Base-by-base conservation (phyloP, 2,888 invertebrate genomes). In the Altica lythri region DNA sequence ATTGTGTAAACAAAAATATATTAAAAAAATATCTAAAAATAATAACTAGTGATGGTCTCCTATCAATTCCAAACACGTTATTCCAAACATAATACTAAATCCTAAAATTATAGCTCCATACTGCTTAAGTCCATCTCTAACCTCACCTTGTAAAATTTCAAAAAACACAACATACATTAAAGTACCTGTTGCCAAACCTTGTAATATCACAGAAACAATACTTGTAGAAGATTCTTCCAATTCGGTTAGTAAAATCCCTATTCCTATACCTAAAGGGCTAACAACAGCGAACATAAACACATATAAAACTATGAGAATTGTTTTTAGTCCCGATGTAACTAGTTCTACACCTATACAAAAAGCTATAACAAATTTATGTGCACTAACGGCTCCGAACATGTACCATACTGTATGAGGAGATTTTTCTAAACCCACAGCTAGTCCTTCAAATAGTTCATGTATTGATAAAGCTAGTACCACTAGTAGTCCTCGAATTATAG, bases 131-230 rank as follows among this genome's bases (percentile, higher is more conserved):
- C 90, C 90, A 30, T 66, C 81, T 75, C 69, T 74, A 22, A 78
- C 74, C 42, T 80, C 78, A 30, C 77, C 77, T 35, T 86, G 85
- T 67, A 96, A 82, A 48, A 96, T 90, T 78, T 97, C 96, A 75
- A 96, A 95, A 79, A 95, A 95, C n/a, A 95, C 94, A 10, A 97
- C 93, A 78, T 95, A 97, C 2, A 97, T 78, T 34, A 97, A 83
- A 0, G 96, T 96, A 9, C 96, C 97, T 37, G 91, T 88, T 0
- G 96, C 95, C 53, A 96, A 77, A 2, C 94, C 95, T 79, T 95
- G 90, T 9, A 84, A 75, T 8, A 88, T 79, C 32, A 86, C 85
- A 1, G 86, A 85, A 10, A 83, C 78, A 4, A 88, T 78, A 13
- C 82, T 84, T 1, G 83, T 82, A 0, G 83, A 78, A 0, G 81